Conservation (phyloP, 2,888 invertebrate genomes). For the Drosophila trichaetosa region DNA sequence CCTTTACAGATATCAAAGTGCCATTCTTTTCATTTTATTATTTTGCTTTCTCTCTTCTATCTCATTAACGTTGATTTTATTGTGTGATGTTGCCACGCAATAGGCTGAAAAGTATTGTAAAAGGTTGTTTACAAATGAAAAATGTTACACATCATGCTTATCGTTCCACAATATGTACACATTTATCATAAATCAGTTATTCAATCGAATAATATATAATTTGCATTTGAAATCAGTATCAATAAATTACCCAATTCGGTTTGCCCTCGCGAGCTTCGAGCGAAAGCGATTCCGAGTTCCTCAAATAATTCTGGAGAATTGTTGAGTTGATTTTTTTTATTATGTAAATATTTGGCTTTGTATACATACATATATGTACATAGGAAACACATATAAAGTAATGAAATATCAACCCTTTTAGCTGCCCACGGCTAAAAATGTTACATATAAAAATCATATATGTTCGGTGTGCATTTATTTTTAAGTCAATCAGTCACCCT, state of each 20-base stretch:
- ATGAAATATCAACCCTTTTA: not conserved
- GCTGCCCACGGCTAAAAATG: not conserved
- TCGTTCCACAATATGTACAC: not conserved
- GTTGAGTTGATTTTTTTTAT: not conserved
- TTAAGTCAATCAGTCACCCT: not conserved
- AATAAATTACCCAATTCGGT: not conserved
- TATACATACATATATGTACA: not conserved
- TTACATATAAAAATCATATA: not conserved
- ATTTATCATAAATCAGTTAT: not conserved
- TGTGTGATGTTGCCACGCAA: constrained; percentile 21
- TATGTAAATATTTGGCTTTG: not conserved
- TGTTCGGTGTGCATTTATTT: not conserved
- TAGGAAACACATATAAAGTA: not conserved
- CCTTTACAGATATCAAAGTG: constrained; percentile 21
- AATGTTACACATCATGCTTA: not conserved
- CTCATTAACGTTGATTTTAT: constrained; percentile 27
- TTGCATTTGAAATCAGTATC: not conserved
- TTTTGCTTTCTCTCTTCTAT: constrained; percentile 6
- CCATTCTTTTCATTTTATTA: constrained; percentile 7
- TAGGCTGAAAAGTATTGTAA: constrained; percentile 9
- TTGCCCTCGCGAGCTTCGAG: not conserved
- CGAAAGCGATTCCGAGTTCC: not conserved
- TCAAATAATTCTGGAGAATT: not conserved
- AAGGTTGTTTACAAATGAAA: not conserved
- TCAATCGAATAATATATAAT: not conserved